Evolutionary conservation across 2,797 vertebrate genomes (phyloP), one percentile per base, ranked within the genome.

Genomic region (Phoeniculus purpureus): DNA sequence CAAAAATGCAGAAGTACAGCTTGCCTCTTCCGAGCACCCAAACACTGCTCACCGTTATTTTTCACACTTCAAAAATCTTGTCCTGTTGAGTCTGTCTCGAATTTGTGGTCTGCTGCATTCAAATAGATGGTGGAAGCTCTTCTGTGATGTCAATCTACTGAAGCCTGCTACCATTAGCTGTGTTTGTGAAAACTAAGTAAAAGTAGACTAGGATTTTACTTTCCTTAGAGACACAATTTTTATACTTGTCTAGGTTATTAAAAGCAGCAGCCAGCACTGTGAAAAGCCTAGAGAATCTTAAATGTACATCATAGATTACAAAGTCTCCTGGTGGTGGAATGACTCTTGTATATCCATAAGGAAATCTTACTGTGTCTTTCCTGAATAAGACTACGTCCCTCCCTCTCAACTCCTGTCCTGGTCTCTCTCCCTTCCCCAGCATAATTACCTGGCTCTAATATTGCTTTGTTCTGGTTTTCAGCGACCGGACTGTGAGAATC

Each of bases 401-500:
- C 13, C 29, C 18, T 7, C 25, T 6, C 9, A 23, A 12, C 48
- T 22, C 48, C 48, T 21, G 20, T 22, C 48, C 21, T 48, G 48
- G 48, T 48, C 48, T 48, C 20, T 21, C 48, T 48, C 20, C 14
- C 17, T 68, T 32, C 20, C 37, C 54, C 31, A 62, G 1, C 45
- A n/a, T 34, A 31, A 56, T 51, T 50, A 29, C 27, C 18, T 21
- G 2, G 3, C 48, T 85, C 20, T 93, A 70, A 92, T 12, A 8
- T 12, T 26, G 34, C 61, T 88, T 75, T 81, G 43, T 85, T 82
- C 62, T 93, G 31, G 70, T 96, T 93, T 67, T 40, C 95, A 99
- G 99, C 94, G 99, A 99, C 94, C 98, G 98, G 56, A 99, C 99
- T 18, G 99, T 99, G 95, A 98, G 98, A 96, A 99, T 99, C 93